Evolutionary conservation across 2,113 vertebrate genomes (phyloP).

Genomic region (Menura novaehollandiae): DNA sequence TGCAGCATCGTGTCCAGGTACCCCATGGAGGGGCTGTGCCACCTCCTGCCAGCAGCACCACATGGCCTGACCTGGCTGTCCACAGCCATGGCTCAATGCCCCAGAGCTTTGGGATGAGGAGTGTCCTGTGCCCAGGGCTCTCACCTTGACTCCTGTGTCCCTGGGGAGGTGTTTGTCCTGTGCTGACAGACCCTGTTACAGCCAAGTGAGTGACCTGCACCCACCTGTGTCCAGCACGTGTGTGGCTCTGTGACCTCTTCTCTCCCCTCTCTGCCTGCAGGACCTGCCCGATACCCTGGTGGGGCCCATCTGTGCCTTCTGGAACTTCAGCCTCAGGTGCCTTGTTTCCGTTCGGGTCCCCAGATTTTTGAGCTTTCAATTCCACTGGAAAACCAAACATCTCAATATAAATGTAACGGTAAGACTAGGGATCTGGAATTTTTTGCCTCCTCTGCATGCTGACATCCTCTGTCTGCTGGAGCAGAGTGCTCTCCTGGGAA

Average conservation of each 20-base stretch:
- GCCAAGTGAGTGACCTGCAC: background rate
- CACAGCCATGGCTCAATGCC: background rate
- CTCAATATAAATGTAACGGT: background rate
- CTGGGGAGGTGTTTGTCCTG: background rate
- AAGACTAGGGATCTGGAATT: background rate
- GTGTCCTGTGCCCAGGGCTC: background rate
- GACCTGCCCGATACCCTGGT: slow-evolving; percentile 8
- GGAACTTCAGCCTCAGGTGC: slow-evolving; percentile 82
- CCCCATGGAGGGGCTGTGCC: background rate
- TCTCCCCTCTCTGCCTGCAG: slow-evolving; percentile 20
- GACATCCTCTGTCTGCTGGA: background rate
- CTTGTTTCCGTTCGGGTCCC: background rate
- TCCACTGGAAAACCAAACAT: background rate
- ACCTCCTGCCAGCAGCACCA: accelerated
- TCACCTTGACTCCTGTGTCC: background rate
- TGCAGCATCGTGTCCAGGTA: slow-evolving; percentile 67
- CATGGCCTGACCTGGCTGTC: accelerated
- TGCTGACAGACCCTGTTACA: background rate
- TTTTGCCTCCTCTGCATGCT: background rate
- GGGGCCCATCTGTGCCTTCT: slow-evolving; percentile 87
- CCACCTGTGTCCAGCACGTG: accelerated
- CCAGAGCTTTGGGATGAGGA: background rate
- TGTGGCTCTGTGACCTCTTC: background rate
- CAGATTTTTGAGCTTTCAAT: background rate
- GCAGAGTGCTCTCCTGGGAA: background rate